Conservation (phyloP, 2,888 invertebrate genomes). For the Subacronicta megacephala region DNA sequence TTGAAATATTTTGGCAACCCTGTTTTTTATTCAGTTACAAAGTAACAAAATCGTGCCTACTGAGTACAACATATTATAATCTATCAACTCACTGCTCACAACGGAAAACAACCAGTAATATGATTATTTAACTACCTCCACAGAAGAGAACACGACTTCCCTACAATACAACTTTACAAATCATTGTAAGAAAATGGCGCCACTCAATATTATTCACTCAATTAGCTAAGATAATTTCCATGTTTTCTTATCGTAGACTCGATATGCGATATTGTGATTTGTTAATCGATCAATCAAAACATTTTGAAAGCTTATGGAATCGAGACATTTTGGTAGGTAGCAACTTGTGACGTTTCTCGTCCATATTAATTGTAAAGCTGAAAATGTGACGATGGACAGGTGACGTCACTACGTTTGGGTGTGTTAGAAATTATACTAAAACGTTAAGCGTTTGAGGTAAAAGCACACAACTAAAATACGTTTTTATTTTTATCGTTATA, state of each 20-base stretch:
- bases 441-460: too few species aligned
- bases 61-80: slow-evolving; percentile 4
- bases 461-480: too few species aligned
- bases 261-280: slow-evolving; percentile 8
- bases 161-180: slow-evolving; percentile 28
- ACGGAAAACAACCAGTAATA: slow-evolving; percentile 34
- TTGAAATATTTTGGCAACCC: too few species aligned
- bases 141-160: slow-evolving; percentile 38
- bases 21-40: slow-evolving; percentile 6
- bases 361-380: too few species aligned
- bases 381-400: too few species aligned
- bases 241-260: slow-evolving; percentile 22
- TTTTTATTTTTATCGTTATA: too few species aligned
- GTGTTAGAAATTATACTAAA: too few species aligned
- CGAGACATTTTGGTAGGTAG: slow-evolving; percentile 1
- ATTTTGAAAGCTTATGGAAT: not conserved
- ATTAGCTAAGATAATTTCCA: slow-evolving; percentile 21
- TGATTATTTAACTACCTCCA: slow-evolving; percentile 46
- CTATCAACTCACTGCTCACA: slow-evolving; percentile 16
- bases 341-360: not conserved
- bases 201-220: slow-evolving; percentile 28
- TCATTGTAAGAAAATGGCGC: slow-evolving; percentile 38
- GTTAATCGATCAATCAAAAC: slow-evolving; percentile 18
- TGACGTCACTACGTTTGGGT: too few species aligned
- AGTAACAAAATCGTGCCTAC: slow-evolving; percentile 3